phyloP scores from a whole-genome alignment of 1,140 invertebrate genomes.

The Scaptomyza hsui region DNA sequence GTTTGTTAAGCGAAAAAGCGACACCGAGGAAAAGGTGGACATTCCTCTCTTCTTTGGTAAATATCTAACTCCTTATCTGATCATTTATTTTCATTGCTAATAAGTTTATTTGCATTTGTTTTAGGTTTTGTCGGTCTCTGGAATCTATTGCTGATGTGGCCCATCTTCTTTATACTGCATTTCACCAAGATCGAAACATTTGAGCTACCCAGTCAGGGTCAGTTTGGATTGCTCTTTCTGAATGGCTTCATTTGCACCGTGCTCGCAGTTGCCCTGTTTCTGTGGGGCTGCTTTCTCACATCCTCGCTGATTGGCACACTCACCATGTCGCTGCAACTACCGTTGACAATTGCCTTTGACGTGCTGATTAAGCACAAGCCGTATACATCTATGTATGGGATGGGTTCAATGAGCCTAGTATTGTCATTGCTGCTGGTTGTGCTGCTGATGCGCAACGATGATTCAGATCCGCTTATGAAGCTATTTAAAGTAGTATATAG shows the following conservation, averaged over 20 bases:
- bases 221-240: slow-evolving; percentile 91
- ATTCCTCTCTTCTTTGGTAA: slow-evolving; percentile 95
- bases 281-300: slow-evolving; percentile 96
- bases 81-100: background rate
- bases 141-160: slow-evolving; percentile 92
- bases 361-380: slow-evolving; percentile 89
- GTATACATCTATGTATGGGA: slow-evolving; percentile 91
- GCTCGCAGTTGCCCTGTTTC: slow-evolving; percentile 93
- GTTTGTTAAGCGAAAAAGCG: slow-evolving; percentile 91
- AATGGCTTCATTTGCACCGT: slow-evolving; percentile 95
- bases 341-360: slow-evolving; percentile 93
- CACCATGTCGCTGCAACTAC: slow-evolving; percentile 92
- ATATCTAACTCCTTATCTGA: slow-evolving; percentile 29
- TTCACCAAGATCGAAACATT: slow-evolving; percentile 91
- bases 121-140: slow-evolving; percentile 94
- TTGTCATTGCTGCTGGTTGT: slow-evolving; percentile 91
- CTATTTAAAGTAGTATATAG: slow-evolving; percentile 87
- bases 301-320: slow-evolving; percentile 94
- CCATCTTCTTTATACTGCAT: slow-evolving; percentile 93
- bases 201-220: slow-evolving; percentile 91
- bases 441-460: slow-evolving; percentile 91
- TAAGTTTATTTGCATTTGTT: background rate
- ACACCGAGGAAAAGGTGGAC: slow-evolving; percentile 94
- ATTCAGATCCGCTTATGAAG: slow-evolving; percentile 92
- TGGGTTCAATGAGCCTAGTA: slow-evolving; percentile 92